Evolutionary conservation across 30 jellyfish, hydroid and myxozoan genomes (phyloP), one percentile per base, ranked within the genome.

Genomic region (Nemopilema nomurai): DNA sequence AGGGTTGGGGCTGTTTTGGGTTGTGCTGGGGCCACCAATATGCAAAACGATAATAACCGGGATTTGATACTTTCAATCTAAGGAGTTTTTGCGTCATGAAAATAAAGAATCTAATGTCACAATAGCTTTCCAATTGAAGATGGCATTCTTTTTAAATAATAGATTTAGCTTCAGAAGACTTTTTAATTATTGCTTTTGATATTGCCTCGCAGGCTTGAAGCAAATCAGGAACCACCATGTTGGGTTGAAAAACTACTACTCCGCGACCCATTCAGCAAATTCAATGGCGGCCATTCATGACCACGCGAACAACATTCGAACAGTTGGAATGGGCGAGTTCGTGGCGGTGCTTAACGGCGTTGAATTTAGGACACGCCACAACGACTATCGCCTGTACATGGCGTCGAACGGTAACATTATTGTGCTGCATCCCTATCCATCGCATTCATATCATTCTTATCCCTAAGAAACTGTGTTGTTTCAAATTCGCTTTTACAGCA

Each of bases 261-360:
- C 86, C 0, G 91, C 53, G 53, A 69, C 94, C 18, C 98, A 93
- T 75, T 62, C 53, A 51, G 98, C 95, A 16, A 30, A 33, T 52
- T 88, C 98, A 31, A 76, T 85, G 75, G 97, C 97, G 23, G 96
- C 98, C 41, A 93, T 93, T 6, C 98, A 93, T 80, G 95, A 93
- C 86, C 98, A 93, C 32, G 98, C 97, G 18, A 93, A 93, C 80
- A 79, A 93, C 71, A 80, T 88, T 57, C 74, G 98, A 18, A 92
- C 98, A 16, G 97, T 92, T 1, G 98, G 98, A 49, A 84, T 94
- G 96, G 99, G 99, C 1, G 99, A 95, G 66, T 85, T 95, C 67
- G 92, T 67, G 1, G 99, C 87, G 9, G 99, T 95, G 8, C 73
- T 95, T 17, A 95, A 95, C 51, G 99, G 99, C 16, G 96, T 95